Base-by-base conservation (phyloP, 1,140 invertebrate species). In the Ceratosolen solmsi region DNA sequence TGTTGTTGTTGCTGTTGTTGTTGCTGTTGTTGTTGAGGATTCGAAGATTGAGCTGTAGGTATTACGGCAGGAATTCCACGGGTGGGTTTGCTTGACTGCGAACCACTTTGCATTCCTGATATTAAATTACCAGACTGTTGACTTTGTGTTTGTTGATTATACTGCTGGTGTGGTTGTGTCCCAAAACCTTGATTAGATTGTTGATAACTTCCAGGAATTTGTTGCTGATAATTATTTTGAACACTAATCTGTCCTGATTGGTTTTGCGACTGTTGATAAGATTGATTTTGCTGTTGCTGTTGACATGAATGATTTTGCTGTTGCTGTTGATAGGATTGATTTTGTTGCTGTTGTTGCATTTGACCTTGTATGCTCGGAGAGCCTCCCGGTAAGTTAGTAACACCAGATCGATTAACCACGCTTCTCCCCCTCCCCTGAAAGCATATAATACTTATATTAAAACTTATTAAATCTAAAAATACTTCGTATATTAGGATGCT, bases 51-150 rank as follows among this genome's bases (percentile, higher is more conserved):
- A 8, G 94, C 93, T 15, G 93, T 94, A 46, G 94, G 93, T 80
- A 93, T 87, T 65, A 93, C 93, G n/a, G 92, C 92, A 2, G 94
- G 94, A 36, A 94, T 93, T 11, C 93, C 93, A 65, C 91, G 90
- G 84, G 92, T 86, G 5, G 88, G 90, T 80, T 92, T 92, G 79
- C 84, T 91, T 15, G 87, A 70, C 77, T 89, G 89, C 8, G 85
- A 75, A 11, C 81, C 81, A 17, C 84, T 80, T 54, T 86, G 85
- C 76, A 82, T 82, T 36, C 80, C 79, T 13, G 74, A 36, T 58
- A 82, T 79, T 41, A 82, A n/a, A 11, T 68, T 56, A 63, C 38
- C 22, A 1, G 36, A 5, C 38, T 84, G 86, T 68, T 87, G 84
- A 15, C 85, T 84, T 30, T 86, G 87, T 79, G 86, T 86, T 63